A percentile compares a stretch with the other conserved stretches of the same genome.
phyloP scores from a whole-genome alignment of 2,797 vertebrate species.

The Lepus townsendii region DNA sequence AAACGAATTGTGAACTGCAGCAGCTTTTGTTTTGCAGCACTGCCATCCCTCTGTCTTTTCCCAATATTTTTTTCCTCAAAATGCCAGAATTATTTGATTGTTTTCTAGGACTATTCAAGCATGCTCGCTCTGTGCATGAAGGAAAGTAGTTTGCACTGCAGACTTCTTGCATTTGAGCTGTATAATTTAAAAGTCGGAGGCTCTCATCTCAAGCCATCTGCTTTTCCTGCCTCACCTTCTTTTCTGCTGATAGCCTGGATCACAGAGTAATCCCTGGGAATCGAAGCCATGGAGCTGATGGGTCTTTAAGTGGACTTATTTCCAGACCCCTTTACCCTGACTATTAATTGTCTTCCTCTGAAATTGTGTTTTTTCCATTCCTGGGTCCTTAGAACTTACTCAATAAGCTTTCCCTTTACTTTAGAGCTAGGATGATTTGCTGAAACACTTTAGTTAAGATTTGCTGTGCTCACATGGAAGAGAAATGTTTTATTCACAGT shows the following conservation, averaged over 20 bases:
- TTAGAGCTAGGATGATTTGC: slow-evolving; percentile 1
- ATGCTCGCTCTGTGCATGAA: background rate
- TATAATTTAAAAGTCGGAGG: slow-evolving; percentile 24
- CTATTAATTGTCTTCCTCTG: slow-evolving; percentile 26
- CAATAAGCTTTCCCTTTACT: slow-evolving; percentile 25
- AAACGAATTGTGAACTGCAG: background rate
- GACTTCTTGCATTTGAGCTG: background rate
- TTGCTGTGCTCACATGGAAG: background rate
- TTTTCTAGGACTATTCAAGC: background rate
- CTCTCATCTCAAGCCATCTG: background rate
- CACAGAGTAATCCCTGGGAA: background rate
- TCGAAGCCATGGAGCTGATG: background rate
- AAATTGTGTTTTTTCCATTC: background rate
- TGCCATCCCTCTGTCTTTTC: background rate
- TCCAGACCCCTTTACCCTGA: background rate
- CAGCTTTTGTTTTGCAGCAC: background rate
- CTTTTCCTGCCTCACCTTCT: background rate
- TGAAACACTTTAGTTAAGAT: slow-evolving; percentile 9
- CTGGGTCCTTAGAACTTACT: background rate
- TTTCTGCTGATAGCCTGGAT: background rate
- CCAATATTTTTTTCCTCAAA: background rate
- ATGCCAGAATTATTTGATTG: background rate
- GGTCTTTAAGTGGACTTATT: slow-evolving; percentile 34
- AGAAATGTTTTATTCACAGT: slow-evolving; percentile 4
- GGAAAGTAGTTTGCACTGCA: background rate